Evolutionary conservation across 1,140 invertebrate genomes (phyloP).

Genomic region (Tetramorium alpestre): DNA sequence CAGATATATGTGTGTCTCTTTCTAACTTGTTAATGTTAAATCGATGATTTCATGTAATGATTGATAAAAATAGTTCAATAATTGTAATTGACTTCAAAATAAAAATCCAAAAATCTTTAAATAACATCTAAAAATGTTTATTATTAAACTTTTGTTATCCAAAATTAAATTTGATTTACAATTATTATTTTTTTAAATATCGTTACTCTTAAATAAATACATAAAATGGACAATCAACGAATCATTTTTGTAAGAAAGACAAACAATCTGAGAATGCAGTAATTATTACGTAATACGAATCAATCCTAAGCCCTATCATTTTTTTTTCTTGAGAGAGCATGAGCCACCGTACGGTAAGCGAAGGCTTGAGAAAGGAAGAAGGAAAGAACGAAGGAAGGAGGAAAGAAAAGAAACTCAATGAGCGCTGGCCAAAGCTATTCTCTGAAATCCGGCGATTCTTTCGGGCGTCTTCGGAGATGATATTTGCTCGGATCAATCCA

Average conservation of each 20-base stretch:
- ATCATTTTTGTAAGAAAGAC: background rate
- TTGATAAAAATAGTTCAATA: background rate
- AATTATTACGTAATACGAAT: constrained; percentile 21
- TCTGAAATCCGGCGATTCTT: constrained; percentile 84
- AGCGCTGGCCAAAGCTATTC: constrained; percentile 74
- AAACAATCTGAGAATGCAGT: background rate
- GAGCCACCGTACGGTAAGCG: background rate
- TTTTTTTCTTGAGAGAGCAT: constrained; percentile 4
- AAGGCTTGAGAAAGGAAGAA: constrained; percentile 2
- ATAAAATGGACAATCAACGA: background rate
- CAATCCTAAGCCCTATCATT: constrained; percentile 1
- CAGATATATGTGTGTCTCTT: background rate
- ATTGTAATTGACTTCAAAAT: background rate
- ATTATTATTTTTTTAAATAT: background rate
- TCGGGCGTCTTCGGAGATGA: constrained; percentile 84
- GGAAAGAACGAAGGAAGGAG: constrained; percentile 25
- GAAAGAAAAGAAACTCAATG: constrained; percentile 64
- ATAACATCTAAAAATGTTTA: background rate
- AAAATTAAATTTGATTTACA: background rate
- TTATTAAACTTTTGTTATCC: background rate
- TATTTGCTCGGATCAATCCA: constrained; percentile 86
- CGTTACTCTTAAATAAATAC: background rate
- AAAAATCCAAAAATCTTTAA: background rate
- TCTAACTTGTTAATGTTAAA: background rate
- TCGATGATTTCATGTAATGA: too few species aligned